Base-by-base conservation (phyloP, 2,797 vertebrate genomes). In the Tangara arthus region DNA sequence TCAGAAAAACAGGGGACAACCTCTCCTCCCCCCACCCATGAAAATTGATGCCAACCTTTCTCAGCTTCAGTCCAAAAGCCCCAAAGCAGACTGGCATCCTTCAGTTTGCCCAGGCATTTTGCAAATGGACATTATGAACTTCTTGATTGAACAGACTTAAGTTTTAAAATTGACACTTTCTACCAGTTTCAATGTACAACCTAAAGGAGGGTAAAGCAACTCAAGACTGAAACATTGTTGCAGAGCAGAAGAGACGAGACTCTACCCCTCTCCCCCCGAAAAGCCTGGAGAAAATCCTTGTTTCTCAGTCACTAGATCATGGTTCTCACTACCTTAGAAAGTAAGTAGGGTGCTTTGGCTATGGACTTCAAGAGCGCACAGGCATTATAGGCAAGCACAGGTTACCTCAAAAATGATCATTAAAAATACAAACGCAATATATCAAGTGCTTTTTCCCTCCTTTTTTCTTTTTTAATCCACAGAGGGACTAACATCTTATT, bases 191-290 rank as follows among this genome's bases (percentile, higher is more conserved):
- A 52, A 21, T 8, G 27, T 8, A 56, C 27, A 52, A 59, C 11
- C n/a, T 50, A 76, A 34, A 21, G 5, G 12, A 65, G 18, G 0
- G 15, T 28, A 89, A 70, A 37, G 28, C 24, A 91, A 80, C 15
- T 59, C 11, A 77, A 37, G 12, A 20, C 10, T 37, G 27, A 70
- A 63, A 52, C 1, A 1, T 1, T 46, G 35, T 5, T 79, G 24
- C 30, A 77, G 14, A 80, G 20, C 1, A 0, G 19, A 65, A 78
- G 19, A 47, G 14, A 11, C 4, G 5, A 6, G 35, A 30, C 24
- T 85, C 24, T 2, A 1, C 0, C 2, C 4, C 2, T 2, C 2
- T 2, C 2, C 2, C 5, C 27, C 1, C 2, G 15, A 77, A 82
- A 91, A 27, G 27, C 9, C 53, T 16, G 15, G 41, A 60, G n/a